Conservation (phyloP, 2,888 invertebrate species). For the Hipparchia sbordonii region DNA sequence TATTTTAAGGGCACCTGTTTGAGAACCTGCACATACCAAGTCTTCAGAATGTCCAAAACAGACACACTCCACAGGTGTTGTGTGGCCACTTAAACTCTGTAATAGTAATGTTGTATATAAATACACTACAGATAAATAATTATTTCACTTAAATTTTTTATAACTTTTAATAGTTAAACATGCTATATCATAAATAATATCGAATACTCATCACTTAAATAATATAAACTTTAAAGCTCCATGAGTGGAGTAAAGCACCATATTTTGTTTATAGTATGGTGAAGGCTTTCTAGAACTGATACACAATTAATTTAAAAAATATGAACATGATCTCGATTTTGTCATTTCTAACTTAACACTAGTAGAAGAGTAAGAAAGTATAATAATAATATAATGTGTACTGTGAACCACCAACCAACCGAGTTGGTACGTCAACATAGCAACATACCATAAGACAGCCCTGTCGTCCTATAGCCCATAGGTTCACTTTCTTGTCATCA, state of each 20-base stretch:
- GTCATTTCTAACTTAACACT: too few species aligned
- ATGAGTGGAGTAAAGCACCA: too few species aligned
- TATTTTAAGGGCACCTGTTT: slow-evolving; percentile 96
- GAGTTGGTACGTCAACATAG: neutral
- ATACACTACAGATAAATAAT: neutral
- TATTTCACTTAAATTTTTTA: neutral
- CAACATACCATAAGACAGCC: slow-evolving; percentile 94
- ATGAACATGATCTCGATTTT: too few species aligned
- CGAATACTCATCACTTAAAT: too few species aligned
- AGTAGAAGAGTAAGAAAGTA: too few species aligned
- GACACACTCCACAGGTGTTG: slow-evolving; percentile 96
- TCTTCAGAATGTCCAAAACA: slow-evolving; percentile 97
- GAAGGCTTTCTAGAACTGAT: too few species aligned
- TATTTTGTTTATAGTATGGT: too few species aligned
- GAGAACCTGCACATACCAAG: slow-evolving; percentile 96
- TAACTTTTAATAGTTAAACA: too few species aligned
- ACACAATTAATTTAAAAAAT: too few species aligned
- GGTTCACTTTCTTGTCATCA: slow-evolving; percentile 97
- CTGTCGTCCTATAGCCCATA: slow-evolving; percentile 98
- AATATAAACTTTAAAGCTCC: too few species aligned
- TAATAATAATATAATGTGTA: too few species aligned
- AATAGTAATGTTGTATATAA: slow-evolving; percentile 39
- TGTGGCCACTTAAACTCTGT: slow-evolving; percentile 96
- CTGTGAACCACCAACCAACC: neutral
- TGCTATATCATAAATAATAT: too few species aligned